Conservation (phyloP, 2,113 vertebrate genomes). For the Fulica atra region DNA sequence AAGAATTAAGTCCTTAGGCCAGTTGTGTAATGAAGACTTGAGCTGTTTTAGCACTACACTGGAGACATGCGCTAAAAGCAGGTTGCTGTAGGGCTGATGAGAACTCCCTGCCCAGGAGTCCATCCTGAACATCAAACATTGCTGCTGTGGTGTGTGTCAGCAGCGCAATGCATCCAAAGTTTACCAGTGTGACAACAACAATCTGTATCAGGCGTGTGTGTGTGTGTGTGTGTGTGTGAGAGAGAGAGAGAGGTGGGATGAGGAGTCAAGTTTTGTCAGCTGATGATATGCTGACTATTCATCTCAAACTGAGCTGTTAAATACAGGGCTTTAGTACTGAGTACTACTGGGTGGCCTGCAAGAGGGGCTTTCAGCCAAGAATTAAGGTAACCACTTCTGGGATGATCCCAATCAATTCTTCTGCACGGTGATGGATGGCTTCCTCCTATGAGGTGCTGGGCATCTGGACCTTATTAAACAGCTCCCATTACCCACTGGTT, state of each 20-base stretch:
- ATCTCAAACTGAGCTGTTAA: background rate
- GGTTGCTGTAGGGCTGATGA: background rate
- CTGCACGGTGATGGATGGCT: background rate
- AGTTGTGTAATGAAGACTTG: background rate
- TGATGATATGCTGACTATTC: background rate
- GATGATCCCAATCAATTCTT: background rate
- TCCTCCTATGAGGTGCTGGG: background rate
- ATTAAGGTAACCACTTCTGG: background rate
- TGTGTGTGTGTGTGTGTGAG: no score
- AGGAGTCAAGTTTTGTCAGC: background rate
- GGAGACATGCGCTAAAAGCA: background rate
- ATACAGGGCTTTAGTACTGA: background rate
- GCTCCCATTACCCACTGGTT: background rate
- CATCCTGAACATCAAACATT: background rate
- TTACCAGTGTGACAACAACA: background rate
- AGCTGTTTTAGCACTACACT: background rate
- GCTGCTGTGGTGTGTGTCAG: background rate
- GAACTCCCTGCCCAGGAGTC: background rate
- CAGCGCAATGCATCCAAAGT: background rate
- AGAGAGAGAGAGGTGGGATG: no score
- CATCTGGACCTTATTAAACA: background rate
- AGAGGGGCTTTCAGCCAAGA: background rate
- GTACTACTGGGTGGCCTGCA: background rate
- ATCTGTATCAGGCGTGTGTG: background rate
- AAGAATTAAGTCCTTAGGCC: background rate